Evolutionary conservation across 2,888 invertebrate genomes (phyloP).

Genomic region (Neocrepidodera transversa): DNA sequence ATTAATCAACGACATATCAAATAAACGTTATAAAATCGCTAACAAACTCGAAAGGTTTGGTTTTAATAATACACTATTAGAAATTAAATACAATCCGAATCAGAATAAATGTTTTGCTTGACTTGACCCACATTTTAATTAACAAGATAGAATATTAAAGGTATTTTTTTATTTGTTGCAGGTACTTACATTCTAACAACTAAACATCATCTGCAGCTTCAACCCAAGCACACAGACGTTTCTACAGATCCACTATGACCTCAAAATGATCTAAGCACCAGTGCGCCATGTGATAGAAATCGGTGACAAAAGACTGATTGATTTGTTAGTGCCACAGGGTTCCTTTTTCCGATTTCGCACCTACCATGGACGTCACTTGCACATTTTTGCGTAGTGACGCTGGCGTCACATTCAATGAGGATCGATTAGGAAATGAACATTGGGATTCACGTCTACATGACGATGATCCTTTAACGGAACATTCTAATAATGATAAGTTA

Average conservation of each 20-base stretch:
- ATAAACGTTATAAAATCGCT: constrained; percentile 5
- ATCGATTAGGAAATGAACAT: constrained; percentile 27
- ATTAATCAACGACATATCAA: constrained; percentile 31
- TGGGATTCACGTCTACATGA: no score
- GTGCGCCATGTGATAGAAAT: constrained; percentile 27
- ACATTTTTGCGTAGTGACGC: constrained; percentile 11
- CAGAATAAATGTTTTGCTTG: no score
- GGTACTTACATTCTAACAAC: constrained; percentile 19
- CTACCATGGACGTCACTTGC: constrained; percentile 29
- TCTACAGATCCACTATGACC: constrained; percentile 17
- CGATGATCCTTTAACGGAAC: no score
- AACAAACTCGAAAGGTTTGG: constrained; percentile 16
- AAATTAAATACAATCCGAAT: no score
- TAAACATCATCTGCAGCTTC: constrained; percentile 22
- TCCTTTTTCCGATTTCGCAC: not conserved
- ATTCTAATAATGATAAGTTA: constrained; percentile 26
- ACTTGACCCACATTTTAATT: not conserved
- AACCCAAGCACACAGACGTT: not conserved
- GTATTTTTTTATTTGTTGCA: constrained; percentile 34
- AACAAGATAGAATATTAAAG: no score
- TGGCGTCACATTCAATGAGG: constrained; percentile 19
- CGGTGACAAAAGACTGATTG: constrained; percentile 26
- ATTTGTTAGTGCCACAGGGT: constrained; percentile 19
- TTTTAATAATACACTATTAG: no score
- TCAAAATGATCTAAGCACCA: constrained; percentile 29